Conservation (phyloP, 2,113 vertebrate genomes). For the Malaclemys terrapin region DNA sequence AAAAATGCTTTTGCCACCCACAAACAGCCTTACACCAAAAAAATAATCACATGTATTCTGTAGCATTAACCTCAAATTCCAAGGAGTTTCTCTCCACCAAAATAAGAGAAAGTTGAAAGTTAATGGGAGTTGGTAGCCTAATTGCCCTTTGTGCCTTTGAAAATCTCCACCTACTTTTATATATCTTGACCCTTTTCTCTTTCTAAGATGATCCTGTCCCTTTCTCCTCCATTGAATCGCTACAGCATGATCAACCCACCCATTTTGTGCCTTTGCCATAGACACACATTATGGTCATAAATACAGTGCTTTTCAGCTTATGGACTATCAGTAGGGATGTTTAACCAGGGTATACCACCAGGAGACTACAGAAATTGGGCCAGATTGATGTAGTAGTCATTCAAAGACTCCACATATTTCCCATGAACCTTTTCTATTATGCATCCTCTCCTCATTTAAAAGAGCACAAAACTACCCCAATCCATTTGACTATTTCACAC, state of each 20-base stretch:
- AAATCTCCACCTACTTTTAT: neutral
- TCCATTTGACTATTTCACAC: neutral
- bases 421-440: neutral
- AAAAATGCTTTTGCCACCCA: neutral
- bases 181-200: neutral
- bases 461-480: neutral
- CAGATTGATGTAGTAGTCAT: neutral
- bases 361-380: neutral
- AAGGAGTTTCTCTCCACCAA: neutral
- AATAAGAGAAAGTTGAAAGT: neutral
- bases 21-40: neutral
- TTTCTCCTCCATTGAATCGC: neutral
- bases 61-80: neutral
- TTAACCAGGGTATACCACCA: neutral
- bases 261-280: neutral
- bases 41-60: neutral
- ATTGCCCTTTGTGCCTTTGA: accelerated
- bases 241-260: neutral
- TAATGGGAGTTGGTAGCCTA: neutral
- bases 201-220: neutral
- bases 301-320: neutral
- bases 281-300: neutral
- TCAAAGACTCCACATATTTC: neutral
- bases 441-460: neutral
- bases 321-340: neutral